Evolutionary conservation across 2,113 vertebrate species (phyloP).

Genomic region (Archocentrus centrarchus): DNA sequence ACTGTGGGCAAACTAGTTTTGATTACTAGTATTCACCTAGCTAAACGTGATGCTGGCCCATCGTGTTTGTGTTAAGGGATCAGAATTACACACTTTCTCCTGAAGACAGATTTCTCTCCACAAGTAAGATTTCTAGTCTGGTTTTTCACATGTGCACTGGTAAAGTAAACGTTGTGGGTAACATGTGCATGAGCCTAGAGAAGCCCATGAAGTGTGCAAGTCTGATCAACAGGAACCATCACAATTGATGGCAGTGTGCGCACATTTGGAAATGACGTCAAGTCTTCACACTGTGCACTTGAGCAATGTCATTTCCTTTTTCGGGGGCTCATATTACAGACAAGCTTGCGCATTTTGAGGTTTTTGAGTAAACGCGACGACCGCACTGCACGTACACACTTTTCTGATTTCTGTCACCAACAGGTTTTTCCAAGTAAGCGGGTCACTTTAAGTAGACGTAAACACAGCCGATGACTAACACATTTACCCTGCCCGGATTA

Average conservation of each 20-base stretch:
- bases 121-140: background rate
- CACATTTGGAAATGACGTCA: background rate
- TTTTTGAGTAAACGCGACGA: background rate
- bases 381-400: background rate
- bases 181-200: accelerated
- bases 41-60: too few species aligned
- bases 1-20: background rate
- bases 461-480: background rate
- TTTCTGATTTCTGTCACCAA: background rate
- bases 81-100: too few species aligned
- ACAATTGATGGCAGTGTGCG: background rate
- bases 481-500: background rate
- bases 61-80: too few species aligned
- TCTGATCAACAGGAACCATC: background rate
- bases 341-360: background rate
- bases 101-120: too few species aligned
- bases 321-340: background rate
- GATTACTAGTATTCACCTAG: too few species aligned
- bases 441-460: background rate
- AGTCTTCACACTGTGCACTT: background rate
- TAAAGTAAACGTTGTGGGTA: background rate
- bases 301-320: background rate
- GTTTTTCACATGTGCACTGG: background rate
- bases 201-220: accelerated
- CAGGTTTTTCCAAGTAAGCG: background rate